Evolutionary conservation across 2,113 vertebrate species (phyloP), one percentile per base, ranked within the genome.

Genomic region (Lagopus muta): DNA sequence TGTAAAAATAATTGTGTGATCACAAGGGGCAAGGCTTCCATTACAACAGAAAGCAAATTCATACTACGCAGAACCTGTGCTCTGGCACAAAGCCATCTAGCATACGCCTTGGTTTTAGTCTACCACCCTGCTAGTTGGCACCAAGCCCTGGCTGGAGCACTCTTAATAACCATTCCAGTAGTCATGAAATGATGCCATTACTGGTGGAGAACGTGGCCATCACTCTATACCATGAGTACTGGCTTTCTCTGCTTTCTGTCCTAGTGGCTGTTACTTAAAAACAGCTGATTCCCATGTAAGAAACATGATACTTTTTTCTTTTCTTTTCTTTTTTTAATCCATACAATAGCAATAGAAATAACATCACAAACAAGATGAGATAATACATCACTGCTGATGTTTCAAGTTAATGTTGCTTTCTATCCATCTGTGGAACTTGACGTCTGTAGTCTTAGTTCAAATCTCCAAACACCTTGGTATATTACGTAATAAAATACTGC

Each of bases 71-170:
- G 70, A 66, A 32, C 30, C 17, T 43, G 6, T 89, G 22, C 28
- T 72, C 34, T 77, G 40, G 19, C 43, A 32, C 11, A 69, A 69
- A 77, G 14, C 42, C 34, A 28, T 25, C 28, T 36, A 21, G 28
- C 6, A 3, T 30, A 28, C 6, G 30, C 22, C 19, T 52, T 45
- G 24, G 4, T 55, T 65, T 83, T 71, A 71, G 50, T 12, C 16
- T 42, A 50, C 40, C 32, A 17, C 9, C 19, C n/a, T 52, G 10
- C 30, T 47, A 28, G 22, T 20, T 88, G 24, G 75, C 36, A 30
- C 57, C 0, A 0, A 19, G 57, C 28, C 34, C 62, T 82, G 71
- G 18, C 27, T 32, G 43, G 6, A 73, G 21, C 25, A 48, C 20
- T 34, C 21, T 30, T 7, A 61, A 30, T 17, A 54, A 48, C 62